Percentiles rank a stretch among this genome's conserved stretches.
These are phyloP conservation scores for Plagiodera versicolora DNA, from an alignment of 2,888 invertebrate genomes.

Conservation along the genomic window DNA sequence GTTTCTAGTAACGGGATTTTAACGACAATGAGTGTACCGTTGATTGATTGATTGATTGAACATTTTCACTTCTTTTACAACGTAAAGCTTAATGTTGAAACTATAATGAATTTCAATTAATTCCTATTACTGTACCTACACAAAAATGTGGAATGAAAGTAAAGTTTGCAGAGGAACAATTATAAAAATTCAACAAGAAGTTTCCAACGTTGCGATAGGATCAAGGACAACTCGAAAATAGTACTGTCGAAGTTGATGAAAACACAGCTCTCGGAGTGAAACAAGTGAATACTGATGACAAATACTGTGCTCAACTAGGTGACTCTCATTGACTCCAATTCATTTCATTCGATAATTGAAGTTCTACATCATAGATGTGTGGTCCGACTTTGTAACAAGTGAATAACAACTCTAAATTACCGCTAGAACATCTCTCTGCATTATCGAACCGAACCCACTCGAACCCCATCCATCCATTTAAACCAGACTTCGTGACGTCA, in stretches of 20 bases:
- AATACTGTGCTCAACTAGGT: not conserved
- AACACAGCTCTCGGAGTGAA: too few relatives aligned
- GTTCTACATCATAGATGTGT: conserved; percentile 5
- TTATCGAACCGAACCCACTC: not conserved
- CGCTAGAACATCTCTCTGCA: conserved; percentile 1
- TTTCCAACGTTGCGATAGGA: too few relatives aligned
- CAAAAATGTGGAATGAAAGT: too few relatives aligned
- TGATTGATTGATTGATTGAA: not conserved
- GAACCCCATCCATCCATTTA: conserved; percentile 19
- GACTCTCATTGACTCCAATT: not conserved
- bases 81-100: too few relatives aligned
- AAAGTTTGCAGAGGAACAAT: too few relatives aligned
- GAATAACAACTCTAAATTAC: conserved; percentile 14
- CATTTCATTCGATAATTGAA: not conserved
- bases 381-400: conserved; percentile 11
- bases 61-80: too few relatives aligned
- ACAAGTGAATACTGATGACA: not conserved
- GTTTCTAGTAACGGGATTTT: not conserved
- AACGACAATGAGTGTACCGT: not conserved
- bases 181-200: too few relatives aligned
- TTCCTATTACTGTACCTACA: too few relatives aligned
- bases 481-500: conserved; percentile 37
- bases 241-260: too few relatives aligned
- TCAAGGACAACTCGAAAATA: too few relatives aligned
- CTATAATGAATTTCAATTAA: too few relatives aligned